Evolutionary conservation across 2,888 invertebrate genomes (phyloP), one percentile per base, ranked within the genome.

Genomic region (Callyntrura sp.): DNA sequence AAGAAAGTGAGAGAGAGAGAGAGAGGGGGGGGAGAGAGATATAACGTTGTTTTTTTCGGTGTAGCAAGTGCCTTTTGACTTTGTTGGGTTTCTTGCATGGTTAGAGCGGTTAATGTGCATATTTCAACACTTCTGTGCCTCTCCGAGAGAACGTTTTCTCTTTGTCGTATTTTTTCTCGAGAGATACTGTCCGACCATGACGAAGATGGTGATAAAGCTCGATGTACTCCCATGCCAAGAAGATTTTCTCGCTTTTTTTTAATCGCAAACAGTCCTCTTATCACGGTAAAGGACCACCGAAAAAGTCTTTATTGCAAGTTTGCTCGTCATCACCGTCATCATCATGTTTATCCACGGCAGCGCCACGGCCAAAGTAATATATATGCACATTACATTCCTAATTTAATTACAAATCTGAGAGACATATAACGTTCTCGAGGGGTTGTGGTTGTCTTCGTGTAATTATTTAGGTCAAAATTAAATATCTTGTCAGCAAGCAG

Each of bases 271-370:
- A 76, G 76, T 76, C 76, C 51, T 76, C 76, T 76, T 51, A 76
- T 76, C 81, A 48, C n/a, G 12, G 70, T 35, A 55, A 85, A 62
- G 76, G 73, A 85, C 85, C 85, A 85, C 85, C 85, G 85, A 85
- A 85, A 84, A 51, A 62, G 85, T 70, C 60, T 60, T 55, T 55
- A 70, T 84, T 70, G 35, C 51, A 65, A 25, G 8, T 17, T 70
- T 70, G 70, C 79, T 57, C 57, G n/a, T 79, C 57, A 79, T 76
- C 76, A 48, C 73, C 55, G 51, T 65, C 65, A 28, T 65, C 65
- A 25, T 28, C 76, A n/a, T 23, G 35, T 35, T 35, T 35, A 35
- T 35, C 35, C 35, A 35, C 76, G 25, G 11, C 25, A 73, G 17
- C 48, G 23, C 51, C 14, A 1, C 25, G 23, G 14, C 51, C 51